Evolutionary conservation across 2,113 vertebrate species (phyloP).

Genomic region (Rhea americana): DNA sequence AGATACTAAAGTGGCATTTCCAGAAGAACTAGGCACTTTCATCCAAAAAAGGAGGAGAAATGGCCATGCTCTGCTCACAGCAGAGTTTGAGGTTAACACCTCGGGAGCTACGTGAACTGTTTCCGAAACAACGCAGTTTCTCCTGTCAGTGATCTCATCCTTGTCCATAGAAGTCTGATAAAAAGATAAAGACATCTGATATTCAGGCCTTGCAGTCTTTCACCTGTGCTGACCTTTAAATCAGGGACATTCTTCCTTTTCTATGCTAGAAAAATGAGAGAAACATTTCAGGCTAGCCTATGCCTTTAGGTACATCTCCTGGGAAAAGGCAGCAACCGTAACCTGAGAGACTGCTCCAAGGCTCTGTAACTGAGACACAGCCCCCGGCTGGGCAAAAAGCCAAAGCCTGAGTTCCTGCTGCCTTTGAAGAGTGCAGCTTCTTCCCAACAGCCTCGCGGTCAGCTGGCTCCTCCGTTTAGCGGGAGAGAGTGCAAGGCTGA

Average conservation of each 20-base stretch:
- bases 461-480: background rate
- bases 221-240: background rate
- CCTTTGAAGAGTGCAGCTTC: background rate
- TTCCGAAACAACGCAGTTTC: accelerated
- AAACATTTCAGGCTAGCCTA: background rate
- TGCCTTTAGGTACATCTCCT: background rate
- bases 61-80: accelerated
- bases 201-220: background rate
- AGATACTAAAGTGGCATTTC: background rate
- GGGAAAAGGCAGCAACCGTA: background rate
- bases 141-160: background rate
- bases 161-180: background rate
- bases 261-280: background rate
- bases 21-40: background rate
- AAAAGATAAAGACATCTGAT: background rate
- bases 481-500: background rate
- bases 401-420: background rate
- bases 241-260: background rate
- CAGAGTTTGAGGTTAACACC: background rate
- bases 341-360: background rate
- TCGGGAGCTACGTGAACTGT: accelerated
- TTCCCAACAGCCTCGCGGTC: background rate
- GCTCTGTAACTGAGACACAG: accelerated
- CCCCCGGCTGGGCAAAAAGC: accelerated
- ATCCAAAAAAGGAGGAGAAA: accelerated